These are phyloP conservation scores for Anser brachyrhynchus DNA, from an alignment of 2,113 vertebrate species.

Conservation along the genomic window DNA sequence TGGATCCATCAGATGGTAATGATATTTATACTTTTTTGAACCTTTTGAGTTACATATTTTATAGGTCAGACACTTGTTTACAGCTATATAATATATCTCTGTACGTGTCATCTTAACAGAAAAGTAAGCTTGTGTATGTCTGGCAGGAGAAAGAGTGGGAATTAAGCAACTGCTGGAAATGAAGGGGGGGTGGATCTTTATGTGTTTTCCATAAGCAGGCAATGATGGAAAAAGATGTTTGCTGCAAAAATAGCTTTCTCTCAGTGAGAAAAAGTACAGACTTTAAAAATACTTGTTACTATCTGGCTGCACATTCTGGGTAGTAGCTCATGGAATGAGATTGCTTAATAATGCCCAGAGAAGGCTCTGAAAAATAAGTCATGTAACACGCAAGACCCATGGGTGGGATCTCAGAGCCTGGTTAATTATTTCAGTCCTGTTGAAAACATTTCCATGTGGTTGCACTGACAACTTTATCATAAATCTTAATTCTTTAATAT, in stretches of 20 bases:
- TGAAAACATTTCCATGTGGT: constrained; percentile 44
- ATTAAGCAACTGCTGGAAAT: not conserved
- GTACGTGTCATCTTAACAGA: not conserved
- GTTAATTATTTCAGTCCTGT: not conserved
- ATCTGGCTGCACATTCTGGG: not conserved
- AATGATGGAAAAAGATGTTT: not conserved
- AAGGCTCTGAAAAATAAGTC: constrained; percentile 29
- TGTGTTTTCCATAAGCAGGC: not conserved
- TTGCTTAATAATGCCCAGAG: constrained; percentile 35
- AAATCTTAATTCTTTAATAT: not conserved
- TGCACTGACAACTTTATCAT: not conserved
- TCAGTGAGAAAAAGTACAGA: not conserved
- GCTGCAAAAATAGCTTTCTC: not conserved
- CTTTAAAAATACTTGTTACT: not conserved
- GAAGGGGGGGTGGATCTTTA: not conserved
- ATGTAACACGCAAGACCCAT: not conserved
- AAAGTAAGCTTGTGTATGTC: not conserved
- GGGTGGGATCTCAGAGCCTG: not conserved
- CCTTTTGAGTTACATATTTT: not conserved
- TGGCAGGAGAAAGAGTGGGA: not conserved
- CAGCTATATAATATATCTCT: not conserved
- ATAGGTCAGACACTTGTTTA: not conserved
- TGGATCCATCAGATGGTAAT: not conserved
- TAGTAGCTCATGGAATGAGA: not conserved
- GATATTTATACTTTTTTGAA: not conserved